phyloP scores from a whole-genome alignment of 2,888 invertebrate species.

The Mimas tiliae region DNA sequence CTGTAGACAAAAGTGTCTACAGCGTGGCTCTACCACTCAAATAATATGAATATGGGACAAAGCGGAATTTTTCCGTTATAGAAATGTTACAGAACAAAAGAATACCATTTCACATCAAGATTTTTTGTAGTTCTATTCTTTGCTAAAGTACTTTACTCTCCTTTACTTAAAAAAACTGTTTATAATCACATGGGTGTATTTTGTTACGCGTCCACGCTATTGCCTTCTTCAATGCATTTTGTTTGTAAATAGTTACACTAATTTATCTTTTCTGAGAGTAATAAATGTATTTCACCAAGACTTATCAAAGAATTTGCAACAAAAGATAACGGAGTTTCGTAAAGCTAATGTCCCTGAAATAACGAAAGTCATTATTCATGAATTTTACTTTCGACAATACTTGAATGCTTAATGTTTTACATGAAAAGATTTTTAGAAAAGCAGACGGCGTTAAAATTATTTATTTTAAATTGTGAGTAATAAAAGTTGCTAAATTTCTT shows the following conservation, averaged over 20 bases:
- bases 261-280: conserved; percentile 15
- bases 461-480: not conserved
- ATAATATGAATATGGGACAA: too few species aligned
- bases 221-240: not conserved
- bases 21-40: too few species aligned
- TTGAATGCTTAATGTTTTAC: conserved; percentile 43
- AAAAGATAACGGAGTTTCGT: conserved; percentile 35
- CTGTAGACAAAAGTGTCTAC: too few species aligned
- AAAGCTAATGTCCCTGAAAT: conserved; percentile 45
- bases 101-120: too few species aligned
- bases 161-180: too few species aligned
- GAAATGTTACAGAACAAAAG: too few species aligned
- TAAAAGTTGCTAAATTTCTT: not conserved
- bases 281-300: conserved; percentile 12
- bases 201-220: too few species aligned
- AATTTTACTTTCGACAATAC: conserved; percentile 39
- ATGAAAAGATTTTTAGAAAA: conserved; percentile 33
- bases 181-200: too few species aligned
- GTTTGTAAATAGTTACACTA: conserved; percentile 3
- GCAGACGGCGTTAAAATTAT: conserved; percentile 7
- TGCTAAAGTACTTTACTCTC: too few species aligned
- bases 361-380: conserved; percentile 46
- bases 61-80: too few species aligned
- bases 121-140: too few species aligned
- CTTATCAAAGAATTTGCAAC: conserved; percentile 22